A percentile compares a stretch with the other conserved stretches of the same genome.
These are phyloP conservation scores for Palythoa grandiflora DNA, from an alignment of 92 coral and sea anemone genomes.

Conservation along the genomic window DNA sequence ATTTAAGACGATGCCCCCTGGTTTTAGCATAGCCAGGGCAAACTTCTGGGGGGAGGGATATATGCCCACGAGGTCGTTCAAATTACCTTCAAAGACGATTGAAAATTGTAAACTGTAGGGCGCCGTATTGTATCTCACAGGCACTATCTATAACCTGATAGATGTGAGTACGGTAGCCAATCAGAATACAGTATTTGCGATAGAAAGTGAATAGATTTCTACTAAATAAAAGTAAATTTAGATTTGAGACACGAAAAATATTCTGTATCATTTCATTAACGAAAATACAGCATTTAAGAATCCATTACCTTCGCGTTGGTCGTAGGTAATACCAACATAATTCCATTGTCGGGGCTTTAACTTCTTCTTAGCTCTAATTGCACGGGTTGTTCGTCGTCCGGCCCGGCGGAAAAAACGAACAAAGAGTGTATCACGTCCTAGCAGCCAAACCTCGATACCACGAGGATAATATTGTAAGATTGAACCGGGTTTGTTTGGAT, in stretches of 20 bases:
- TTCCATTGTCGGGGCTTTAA: conserved; percentile 28
- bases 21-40: too few relatives aligned
- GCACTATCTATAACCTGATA: too few relatives aligned
- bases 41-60: too few relatives aligned
- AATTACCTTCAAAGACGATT: too few relatives aligned
- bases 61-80: too few relatives aligned
- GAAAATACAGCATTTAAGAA: not conserved
- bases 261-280: not conserved
- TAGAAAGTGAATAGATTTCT: too few relatives aligned
- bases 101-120: too few relatives aligned
- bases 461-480: conserved; percentile 78
- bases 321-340: conserved; percentile 35
- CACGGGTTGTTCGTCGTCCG: not conserved
- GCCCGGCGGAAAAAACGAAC: conserved; percentile 38
- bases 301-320: conserved; percentile 20
- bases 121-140: too few relatives aligned
- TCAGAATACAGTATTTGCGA: too few relatives aligned
- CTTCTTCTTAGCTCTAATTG: conserved; percentile 17
- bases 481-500: conserved; percentile 77
- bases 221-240: too few relatives aligned
- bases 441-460: conserved; percentile 31
- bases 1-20: too few relatives aligned
- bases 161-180: too few relatives aligned
- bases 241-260: not conserved
- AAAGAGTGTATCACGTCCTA: conserved; percentile 21